phyloP scores from a whole-genome alignment of 2,113 vertebrate species.

The Oceanites oceanicus region DNA sequence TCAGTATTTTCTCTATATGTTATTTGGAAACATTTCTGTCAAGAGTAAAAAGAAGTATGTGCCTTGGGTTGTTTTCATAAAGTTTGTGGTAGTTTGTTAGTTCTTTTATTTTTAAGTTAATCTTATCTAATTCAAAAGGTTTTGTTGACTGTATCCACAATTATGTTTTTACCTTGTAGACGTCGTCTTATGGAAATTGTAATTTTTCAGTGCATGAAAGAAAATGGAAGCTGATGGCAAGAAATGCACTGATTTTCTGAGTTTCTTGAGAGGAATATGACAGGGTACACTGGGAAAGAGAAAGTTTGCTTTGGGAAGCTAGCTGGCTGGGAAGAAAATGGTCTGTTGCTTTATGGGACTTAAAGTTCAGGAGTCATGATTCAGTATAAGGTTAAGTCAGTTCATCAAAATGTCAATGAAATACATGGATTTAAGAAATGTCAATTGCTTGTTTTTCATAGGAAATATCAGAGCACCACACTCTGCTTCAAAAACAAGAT shows the following conservation, averaged over 20 bases:
- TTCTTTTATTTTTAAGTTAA: not conserved
- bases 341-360: not conserved
- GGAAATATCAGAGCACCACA: not conserved
- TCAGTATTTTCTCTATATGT: not conserved
- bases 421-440: conserved; percentile 25
- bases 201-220: not conserved
- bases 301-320: not conserved
- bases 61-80: not conserved
- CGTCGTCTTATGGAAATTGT: not conserved
- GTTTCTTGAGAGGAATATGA: not conserved
- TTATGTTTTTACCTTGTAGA: not conserved
- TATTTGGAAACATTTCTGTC: not conserved
- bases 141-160: not conserved
- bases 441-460: conserved; percentile 14
- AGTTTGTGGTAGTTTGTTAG: not conserved
- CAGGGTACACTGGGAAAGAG: not conserved
- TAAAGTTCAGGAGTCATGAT: conserved; percentile 14
- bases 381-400: conserved; percentile 16
- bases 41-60: not conserved
- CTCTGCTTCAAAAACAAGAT: not conserved
- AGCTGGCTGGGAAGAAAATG: not conserved
- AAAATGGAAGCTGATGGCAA: not conserved
- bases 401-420: conserved; percentile 45
- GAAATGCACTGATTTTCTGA: not conserved
- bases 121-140: not conserved